Evolutionary conservation across 2,797 vertebrate species (phyloP), one percentile per base, ranked within the genome.

Genomic region (Takifugu rubripes): DNA sequence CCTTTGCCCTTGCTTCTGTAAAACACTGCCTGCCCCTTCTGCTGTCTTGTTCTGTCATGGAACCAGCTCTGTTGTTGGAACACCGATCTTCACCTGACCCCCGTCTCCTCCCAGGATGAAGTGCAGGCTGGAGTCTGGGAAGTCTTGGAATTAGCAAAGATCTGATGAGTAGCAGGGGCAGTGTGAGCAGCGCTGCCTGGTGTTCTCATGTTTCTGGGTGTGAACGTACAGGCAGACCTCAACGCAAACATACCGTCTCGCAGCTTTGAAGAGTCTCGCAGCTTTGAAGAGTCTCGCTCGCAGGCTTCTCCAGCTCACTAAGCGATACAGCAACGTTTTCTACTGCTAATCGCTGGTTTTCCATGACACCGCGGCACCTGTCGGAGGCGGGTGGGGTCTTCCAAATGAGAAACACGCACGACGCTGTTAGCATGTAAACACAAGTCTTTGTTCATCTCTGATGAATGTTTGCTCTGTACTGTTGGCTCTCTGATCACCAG

Each of bases 221-320:
- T 10, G 46, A 54, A 69, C 78, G 77, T 72, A 81, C 75, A 82
- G 60, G 72, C 7, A 68, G 76, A 87, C 76, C 69, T 78, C 77
- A 40, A 27, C 56, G 72, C 76, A 88, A 89, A 87, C 82, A 82
- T 64, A 4, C 43, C 57, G 51, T 70, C 64, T 71, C n/a, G n/a
- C n/a, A n/a, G 70, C 82, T 85, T 75, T 84, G 74, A 87, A 75
- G 76, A 86, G 83, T 78, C 76, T 77, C 44, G 6, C 75, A 78
- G 82, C 81, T 17, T 17, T 21, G 21, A 87, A 79, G 88, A 85
- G 80, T 82, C 66, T 76, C 83, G 79, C 84, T 86, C 78, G 60
- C 74, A 43, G 74, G 68, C 75, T 40, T 40, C 36, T 33, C 33
- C 33, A 11, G 33, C 33, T 40, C 36, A 3, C 36, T 5, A 3